Evolutionary conservation across 2,113 vertebrate genomes (phyloP), one percentile per base, ranked within the genome.

Genomic region (Callocephalon fimbriatum): DNA sequence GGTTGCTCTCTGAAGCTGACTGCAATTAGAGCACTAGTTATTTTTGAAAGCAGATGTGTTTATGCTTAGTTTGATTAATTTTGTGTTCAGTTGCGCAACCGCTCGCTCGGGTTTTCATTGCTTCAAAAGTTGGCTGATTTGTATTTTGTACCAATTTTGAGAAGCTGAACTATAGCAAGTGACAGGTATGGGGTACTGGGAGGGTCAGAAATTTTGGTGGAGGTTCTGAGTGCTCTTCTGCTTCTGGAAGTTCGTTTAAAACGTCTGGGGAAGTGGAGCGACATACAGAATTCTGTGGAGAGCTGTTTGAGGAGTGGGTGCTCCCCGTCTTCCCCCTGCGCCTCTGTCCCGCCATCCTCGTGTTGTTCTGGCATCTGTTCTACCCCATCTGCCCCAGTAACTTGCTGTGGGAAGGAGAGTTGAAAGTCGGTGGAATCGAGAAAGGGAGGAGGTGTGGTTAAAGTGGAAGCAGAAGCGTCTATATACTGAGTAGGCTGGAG

Each of bases 291-390:
- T 20, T 10, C 3, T 50, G 14, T 2, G 1, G 9, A 48, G 38
- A 73, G 4, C 2, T 66, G 0, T 62, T 58, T 22, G 5, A 32
- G 16, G 5, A 23, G 1, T 0, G 2, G 0, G 0, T 42, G 25
- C 3, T 79, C 5, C 8, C 2, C 1, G 1, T 3, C 12, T 19
- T 7, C 9, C 70, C 4, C 9, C 3, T 8, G 4, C 0, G 0
- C 17, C 2, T 7, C 16, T 2, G 2, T 40, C 9, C 6, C 0
- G 0, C 1, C 45, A 2, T 65, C 1, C 25, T 50, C 0, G 0
- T 29, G 21, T 12, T 16, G 4, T 15, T 48, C 3, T 5, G 10
- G 4, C 0, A 0, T 77, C 10, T 74, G 0, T 54, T 66, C 31
- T 50, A 14, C 8, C 3, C 2, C 15, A 8, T 38, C 10, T 6